A percentile compares a stretch with the other conserved stretches of the same genome.
These are phyloP conservation scores for Mohoua ochrocephala DNA, from an alignment of 2,113 vertebrate species.

Conservation along the genomic window DNA sequence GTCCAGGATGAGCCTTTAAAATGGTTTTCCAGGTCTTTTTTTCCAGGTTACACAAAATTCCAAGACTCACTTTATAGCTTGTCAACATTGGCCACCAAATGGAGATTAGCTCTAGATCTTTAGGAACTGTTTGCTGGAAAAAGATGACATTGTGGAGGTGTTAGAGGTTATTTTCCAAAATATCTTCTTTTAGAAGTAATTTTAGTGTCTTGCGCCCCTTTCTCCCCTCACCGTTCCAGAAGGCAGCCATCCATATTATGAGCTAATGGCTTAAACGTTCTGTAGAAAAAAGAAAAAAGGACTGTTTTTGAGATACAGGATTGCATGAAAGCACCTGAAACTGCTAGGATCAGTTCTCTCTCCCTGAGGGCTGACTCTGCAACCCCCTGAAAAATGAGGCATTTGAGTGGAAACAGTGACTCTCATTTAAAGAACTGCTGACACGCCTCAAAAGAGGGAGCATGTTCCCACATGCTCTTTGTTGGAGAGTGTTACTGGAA, in stretches of 20 bases:
- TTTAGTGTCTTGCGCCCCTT: background rate
- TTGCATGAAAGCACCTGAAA: conserved; percentile 35
- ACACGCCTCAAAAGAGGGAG: background rate
- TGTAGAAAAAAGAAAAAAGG: background rate
- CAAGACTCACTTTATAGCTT: conserved; percentile 28
- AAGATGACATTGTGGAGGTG: conserved; percentile 14
- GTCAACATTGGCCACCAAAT: conserved; percentile 42
- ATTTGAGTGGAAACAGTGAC: conserved; percentile 44
- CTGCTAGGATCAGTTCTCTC: background rate
- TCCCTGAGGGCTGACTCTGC: conserved; percentile 20
- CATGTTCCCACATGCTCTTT: conserved; percentile 25
- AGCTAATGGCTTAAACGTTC: conserved; percentile 39
- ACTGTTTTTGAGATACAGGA: background rate
- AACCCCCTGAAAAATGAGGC: conserved; percentile 3
- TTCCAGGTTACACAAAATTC: background rate
- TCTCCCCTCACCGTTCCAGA: background rate
- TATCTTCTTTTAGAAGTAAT: conserved; percentile 18
- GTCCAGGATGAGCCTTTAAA: background rate
- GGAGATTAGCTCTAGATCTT: conserved; percentile 27
- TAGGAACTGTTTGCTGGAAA: conserved; percentile 36
- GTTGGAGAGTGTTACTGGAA: conserved; percentile 21
- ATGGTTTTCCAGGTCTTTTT: conserved; percentile 18
- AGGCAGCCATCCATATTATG: conserved; percentile 50
- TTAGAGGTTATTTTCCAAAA: conserved; percentile 55
- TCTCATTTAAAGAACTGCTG: background rate